Evolutionary conservation across 2,113 vertebrate species (phyloP), one percentile per base, ranked within the genome.

Genomic region (Casuarius casuarius): DNA sequence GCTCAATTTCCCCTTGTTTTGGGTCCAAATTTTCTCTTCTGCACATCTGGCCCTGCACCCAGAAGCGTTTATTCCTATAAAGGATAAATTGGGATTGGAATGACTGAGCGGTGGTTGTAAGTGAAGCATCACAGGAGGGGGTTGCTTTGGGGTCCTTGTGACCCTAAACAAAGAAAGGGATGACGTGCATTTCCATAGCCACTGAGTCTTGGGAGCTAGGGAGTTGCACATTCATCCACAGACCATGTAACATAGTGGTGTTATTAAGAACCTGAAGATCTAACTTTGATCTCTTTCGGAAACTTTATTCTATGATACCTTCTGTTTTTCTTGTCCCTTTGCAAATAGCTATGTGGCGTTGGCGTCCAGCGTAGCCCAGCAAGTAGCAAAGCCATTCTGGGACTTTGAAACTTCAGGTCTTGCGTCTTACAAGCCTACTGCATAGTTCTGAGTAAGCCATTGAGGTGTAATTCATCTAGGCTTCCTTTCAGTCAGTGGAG

Each of bases 1-100:
- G 91, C 79, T 96, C 96, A 94, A 85, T 96, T 97, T 96, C 91
- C 93, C 94, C 93, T 96, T 96, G 90, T 95, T 97, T 93, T 65
- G 3, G 31, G 40, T 87, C 94, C 96, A 97, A 6, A 65, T 52
- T 77, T 95, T 80, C 63, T 93, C 75, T 51, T 85, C 65, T 89
- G 67, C 95, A 91, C 97, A 97, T 91, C 95, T 97, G 91, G 91
- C 78, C 89, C 73, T 93, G 82, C 44, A 94, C n/a, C 78, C 94
- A 85, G 82, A 92, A 95, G 87, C 91, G 83, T 94, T 95, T 96
- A 90, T 77, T 95, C 88, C 75, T 86, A 28, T 51, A n/a, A 42
- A 81, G 94, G 90, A 94, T 90, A 88, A 95, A 95, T 86, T 63
- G 67, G 89, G 40, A 42, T 79, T 63, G 90, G 67, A 85, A 85